Evolutionary conservation across 2,888 invertebrate species (phyloP).

Genomic region (Fragum sueziense): DNA sequence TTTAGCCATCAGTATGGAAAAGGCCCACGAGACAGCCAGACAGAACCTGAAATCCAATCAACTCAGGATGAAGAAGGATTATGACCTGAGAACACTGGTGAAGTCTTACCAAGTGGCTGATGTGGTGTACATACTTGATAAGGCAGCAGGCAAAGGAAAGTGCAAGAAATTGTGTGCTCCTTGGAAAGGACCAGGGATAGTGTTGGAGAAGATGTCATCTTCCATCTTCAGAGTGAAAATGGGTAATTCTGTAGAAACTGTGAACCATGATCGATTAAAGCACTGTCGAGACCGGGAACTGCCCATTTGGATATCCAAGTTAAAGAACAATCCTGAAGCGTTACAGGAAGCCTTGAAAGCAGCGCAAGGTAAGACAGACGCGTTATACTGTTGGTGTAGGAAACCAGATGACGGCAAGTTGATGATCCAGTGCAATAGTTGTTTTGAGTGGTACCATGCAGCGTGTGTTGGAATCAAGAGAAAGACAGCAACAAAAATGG

Average conservation of each 20-base stretch:
- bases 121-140: not conserved
- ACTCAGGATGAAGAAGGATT: not conserved
- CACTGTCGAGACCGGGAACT: conserved; percentile 21
- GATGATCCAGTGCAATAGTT: conserved; percentile 1
- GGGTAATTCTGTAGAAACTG: not conserved
- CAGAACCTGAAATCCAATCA: not conserved
- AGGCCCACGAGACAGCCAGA: not conserved
- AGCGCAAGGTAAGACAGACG: not conserved
- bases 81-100: not conserved
- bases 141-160: not conserved
- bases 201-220: conserved; percentile 21
- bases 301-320: conserved; percentile 7
- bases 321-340: not conserved
- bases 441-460: conserved; percentile 3
- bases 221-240: not conserved
- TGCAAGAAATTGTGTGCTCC: not conserved
- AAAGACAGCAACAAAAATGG: not conserved
- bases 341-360: not conserved
- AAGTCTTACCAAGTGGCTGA: not conserved
- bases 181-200: not conserved
- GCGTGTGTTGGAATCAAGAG: not conserved
- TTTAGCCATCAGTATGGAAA: not conserved
- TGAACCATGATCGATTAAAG: conserved; percentile 7
- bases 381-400: conserved; percentile 4
- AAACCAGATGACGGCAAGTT: conserved; percentile 1